phyloP scores from a whole-genome alignment of 1,140 invertebrate genomes.

The Atta colombica region DNA sequence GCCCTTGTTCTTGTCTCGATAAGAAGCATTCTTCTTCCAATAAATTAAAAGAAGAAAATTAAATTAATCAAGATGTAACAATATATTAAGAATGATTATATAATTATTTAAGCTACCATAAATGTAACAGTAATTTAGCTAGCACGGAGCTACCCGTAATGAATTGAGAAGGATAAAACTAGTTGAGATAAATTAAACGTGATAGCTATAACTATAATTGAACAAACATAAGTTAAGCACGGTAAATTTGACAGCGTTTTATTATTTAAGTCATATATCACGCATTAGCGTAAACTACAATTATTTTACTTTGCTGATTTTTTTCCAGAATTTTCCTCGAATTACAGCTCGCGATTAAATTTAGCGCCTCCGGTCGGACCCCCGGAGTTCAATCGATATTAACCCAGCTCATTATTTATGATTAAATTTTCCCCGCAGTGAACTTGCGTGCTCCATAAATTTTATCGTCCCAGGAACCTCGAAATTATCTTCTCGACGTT shows the following conservation, averaged over 20 bases:
- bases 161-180: constrained; percentile 15
- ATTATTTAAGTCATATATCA: not conserved
- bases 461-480: constrained; percentile 40
- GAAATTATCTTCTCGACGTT: constrained; percentile 38
- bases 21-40: not conserved
- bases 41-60: not conserved
- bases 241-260: not conserved
- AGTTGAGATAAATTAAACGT: not conserved
- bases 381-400: constrained; percentile 40
- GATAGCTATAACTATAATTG: not conserved
- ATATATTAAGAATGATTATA: constrained; percentile 19
- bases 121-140: not conserved
- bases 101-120: not conserved
- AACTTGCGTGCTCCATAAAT: constrained; percentile 48
- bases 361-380: not conserved
- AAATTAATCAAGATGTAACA: not conserved
- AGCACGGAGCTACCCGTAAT: not conserved
- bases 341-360: constrained; percentile 39
- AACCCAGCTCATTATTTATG: constrained; percentile 48
- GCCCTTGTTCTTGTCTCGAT: too few species aligned
- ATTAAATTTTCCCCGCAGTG: constrained; percentile 36
- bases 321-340: not conserved
- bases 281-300: not conserved
- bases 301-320: constrained; percentile 12
- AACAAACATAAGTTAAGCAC: not conserved